Percentiles rank a stretch among this genome's conserved stretches.
Evolutionary conservation across 2,888 invertebrate species (phyloP).

Genomic region (Anthophora plumipes): DNA sequence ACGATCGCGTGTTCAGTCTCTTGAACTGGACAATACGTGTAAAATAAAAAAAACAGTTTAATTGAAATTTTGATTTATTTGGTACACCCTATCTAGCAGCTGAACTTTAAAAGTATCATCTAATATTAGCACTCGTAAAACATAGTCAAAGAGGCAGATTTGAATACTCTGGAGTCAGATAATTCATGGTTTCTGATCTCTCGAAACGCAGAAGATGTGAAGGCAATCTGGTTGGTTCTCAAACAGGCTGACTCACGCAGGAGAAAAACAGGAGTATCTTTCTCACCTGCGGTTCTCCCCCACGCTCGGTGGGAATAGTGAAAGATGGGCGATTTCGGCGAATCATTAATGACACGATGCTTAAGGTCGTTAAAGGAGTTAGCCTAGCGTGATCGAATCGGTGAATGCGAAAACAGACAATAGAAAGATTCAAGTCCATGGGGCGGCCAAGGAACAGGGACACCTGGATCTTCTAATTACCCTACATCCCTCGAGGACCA

Average conservation of each 20-base stretch:
- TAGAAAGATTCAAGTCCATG: constrained; percentile 53
- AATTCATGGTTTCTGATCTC: constrained; percentile 45
- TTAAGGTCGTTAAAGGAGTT: constrained; percentile 79
- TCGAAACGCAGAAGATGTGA: constrained; percentile 35
- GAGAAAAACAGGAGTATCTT: constrained; percentile 17
- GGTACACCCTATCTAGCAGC: too few species aligned
- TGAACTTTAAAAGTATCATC: too few species aligned
- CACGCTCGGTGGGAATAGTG: constrained; percentile 2
- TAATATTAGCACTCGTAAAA: too few species aligned
- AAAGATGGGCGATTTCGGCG: constrained; percentile 69
- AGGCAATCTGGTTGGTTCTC: too few species aligned
- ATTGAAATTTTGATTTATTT: too few species aligned
- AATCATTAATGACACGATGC: constrained; percentile 78
- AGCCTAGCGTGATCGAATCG: constrained; percentile 80
- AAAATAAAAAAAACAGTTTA: too few species aligned
- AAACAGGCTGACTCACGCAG: constrained; percentile 58
- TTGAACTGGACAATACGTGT: too few species aligned
- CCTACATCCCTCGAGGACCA: constrained; percentile 10
- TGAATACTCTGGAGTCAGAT: constrained; percentile 16
- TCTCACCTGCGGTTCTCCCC: constrained; percentile 61
- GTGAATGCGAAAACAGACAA: constrained; percentile 79
- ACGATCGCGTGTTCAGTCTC: too few species aligned
- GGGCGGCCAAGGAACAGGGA: constrained; percentile 56
- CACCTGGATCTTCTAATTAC: constrained; percentile 76
- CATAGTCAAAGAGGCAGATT: too few species aligned